phyloP scores from a whole-genome alignment of 2,797 vertebrate species.

The Calcarius lapponicus region DNA sequence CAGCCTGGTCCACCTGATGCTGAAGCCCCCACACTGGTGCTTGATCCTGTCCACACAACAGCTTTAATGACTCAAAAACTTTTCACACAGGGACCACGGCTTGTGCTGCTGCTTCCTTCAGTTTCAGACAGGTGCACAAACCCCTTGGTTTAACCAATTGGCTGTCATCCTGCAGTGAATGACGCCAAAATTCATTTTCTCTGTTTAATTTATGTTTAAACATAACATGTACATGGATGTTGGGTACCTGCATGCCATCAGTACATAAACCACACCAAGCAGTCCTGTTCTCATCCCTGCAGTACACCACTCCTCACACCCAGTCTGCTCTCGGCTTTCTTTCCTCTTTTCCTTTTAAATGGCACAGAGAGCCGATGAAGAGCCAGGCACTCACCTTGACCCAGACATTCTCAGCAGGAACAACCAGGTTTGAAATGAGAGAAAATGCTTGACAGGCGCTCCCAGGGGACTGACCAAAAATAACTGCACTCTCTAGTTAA shows the following conservation, averaged over 20 bases:
- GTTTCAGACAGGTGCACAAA: not conserved
- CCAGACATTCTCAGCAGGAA: slow-evolving; percentile 53
- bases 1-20: not conserved
- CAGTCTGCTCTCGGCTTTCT: not conserved
- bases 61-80: not conserved
- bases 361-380: not conserved
- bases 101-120: not conserved
- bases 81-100: not conserved
- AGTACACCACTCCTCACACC: not conserved
- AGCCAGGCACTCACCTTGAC: slow-evolving; percentile 54
- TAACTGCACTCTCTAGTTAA: slow-evolving; percentile 32
- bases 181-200: slow-evolving; percentile 1
- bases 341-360: not conserved
- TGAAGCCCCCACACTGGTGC: accelerated
- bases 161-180: not conserved
- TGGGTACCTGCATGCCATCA: not conserved
- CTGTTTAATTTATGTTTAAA: not conserved
- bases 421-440: slow-evolving; percentile 41
- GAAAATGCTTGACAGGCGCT: slow-evolving; percentile 16
- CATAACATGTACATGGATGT: not conserved
- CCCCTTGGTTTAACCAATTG: not conserved
- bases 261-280: not conserved
- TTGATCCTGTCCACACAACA: accelerated
- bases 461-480: slow-evolving; percentile 33
- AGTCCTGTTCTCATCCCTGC: not conserved